phyloP scores from a whole-genome alignment of 2,888 invertebrate species.

The Tetheella fluctuosa region DNA sequence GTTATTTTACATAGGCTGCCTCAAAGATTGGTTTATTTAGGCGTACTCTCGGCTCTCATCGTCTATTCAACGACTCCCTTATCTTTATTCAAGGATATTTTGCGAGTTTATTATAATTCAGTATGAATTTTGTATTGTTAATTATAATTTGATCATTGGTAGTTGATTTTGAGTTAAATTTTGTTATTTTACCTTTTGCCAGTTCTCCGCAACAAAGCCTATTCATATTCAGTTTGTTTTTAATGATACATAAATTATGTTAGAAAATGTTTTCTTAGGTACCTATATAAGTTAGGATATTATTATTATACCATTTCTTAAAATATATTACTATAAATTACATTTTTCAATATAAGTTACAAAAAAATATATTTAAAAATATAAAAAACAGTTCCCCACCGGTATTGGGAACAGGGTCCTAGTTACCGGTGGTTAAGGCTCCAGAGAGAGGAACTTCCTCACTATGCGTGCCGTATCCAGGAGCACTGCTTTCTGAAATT shows the following conservation, averaged over 20 bases:
- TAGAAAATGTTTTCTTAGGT: no score
- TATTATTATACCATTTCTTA: no score
- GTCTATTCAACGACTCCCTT: conserved; percentile 41
- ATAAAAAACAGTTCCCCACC: no score
- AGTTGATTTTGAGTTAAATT: background rate
- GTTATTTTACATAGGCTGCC: conserved; percentile 40
- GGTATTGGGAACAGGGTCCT: no score
- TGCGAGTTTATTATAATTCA: conserved; percentile 42
- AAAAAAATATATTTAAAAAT: no score
- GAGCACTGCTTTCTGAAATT: no score
- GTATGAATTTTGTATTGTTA: conserved; percentile 49
- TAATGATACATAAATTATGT: background rate
- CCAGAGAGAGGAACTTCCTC: no score
- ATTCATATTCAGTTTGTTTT: background rate
- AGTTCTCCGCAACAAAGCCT: background rate
- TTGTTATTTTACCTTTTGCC: background rate
- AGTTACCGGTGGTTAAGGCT: no score
- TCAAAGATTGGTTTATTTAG: conserved; percentile 44
- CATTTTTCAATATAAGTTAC: no score
- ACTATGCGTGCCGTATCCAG: no score
- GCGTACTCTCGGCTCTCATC: conserved; percentile 26
- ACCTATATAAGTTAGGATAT: no score
- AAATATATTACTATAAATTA: no score
- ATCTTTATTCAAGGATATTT: conserved; percentile 49
- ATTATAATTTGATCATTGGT: conserved; percentile 46